phyloP scores from a whole-genome alignment of 2,888 invertebrate genomes.

The Antheraea yamamai region DNA sequence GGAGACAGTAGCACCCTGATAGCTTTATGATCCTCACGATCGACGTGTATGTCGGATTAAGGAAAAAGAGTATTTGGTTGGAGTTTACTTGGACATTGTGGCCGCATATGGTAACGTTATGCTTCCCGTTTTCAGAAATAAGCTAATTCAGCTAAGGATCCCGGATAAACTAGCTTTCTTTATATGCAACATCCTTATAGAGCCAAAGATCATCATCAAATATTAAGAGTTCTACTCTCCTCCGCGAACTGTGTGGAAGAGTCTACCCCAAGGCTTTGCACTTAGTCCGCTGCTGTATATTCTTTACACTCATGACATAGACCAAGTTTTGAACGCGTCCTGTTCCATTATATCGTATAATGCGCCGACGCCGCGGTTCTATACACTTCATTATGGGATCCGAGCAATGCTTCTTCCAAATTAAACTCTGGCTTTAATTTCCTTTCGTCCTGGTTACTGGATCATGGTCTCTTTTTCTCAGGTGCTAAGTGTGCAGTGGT shows the following conservation, averaged over 20 bases:
- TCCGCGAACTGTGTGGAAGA: slow-evolving; percentile 30
- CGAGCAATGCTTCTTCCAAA: background rate
- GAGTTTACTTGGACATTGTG: too few relatives aligned
- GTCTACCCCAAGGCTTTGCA: slow-evolving; percentile 36
- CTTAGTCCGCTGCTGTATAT: slow-evolving; percentile 21
- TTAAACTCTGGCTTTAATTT: background rate
- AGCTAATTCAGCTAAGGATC: too few relatives aligned
- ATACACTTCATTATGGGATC: slow-evolving; percentile 18
- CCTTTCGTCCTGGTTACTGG: background rate
- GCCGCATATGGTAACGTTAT: slow-evolving; percentile 38
- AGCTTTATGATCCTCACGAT: too few relatives aligned
- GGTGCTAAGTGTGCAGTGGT: slow-evolving; percentile 26
- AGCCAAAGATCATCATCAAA: slow-evolving; percentile 23
- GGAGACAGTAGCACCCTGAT: too few relatives aligned
- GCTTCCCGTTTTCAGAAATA: slow-evolving; percentile 19
- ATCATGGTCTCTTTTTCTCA: slow-evolving; percentile 28
- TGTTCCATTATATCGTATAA: slow-evolving; percentile 32
- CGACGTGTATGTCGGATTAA: too few relatives aligned
- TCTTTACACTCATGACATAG: background rate
- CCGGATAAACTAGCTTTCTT: slow-evolving; percentile 17
- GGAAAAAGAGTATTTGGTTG: too few relatives aligned
- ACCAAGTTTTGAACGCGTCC: slow-evolving; percentile 14
- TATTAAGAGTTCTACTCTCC: background rate
- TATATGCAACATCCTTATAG: slow-evolving; percentile 27
- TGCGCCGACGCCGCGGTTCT: slow-evolving; percentile 36